A percentile compares a stretch with the other conserved stretches of the same genome.
Evolutionary conservation across 2,888 invertebrate species (phyloP).

Genomic region (Ennomos erosarius): DNA sequence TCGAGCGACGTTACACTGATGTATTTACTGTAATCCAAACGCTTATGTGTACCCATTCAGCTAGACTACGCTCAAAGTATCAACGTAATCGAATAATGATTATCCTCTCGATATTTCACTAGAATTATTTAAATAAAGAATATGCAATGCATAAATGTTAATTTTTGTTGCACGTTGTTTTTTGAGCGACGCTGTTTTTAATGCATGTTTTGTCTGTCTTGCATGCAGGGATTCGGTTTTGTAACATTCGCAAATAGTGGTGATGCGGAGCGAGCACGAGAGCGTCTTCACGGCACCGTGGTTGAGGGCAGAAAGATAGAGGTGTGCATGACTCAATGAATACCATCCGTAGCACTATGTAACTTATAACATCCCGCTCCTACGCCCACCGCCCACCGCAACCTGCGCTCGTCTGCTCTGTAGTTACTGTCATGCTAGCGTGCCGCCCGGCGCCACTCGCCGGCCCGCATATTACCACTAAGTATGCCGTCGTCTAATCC

Average conservation of each 20-base stretch:
- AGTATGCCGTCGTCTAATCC: conserved; percentile 77
- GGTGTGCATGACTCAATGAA: conserved; percentile 97
- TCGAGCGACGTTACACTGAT: conserved; percentile 74
- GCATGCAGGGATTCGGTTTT: conserved; percentile 99
- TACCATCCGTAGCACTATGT: conserved; percentile 86
- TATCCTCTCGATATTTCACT: conserved; percentile 81
- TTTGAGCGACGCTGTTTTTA: conserved; percentile 93
- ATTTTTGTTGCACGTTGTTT: conserved; percentile 91
- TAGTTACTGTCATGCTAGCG: conserved; percentile 84
- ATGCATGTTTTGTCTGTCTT: conserved; percentile 98
- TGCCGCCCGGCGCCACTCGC: conserved; percentile 50
- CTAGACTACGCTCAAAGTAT: conserved; percentile 85
- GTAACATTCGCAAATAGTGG: conserved; percentile 99
- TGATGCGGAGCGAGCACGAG: conserved; percentile 99
- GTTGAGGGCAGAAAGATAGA: conserved; percentile 99
- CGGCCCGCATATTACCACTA: conserved; percentile 72
- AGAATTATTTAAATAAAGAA: conserved; percentile 79
- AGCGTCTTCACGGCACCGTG: conserved; percentile 99
- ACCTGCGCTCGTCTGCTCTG: conserved; percentile 85
- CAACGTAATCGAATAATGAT: conserved; percentile 79
- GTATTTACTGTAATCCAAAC: conserved; percentile 78
- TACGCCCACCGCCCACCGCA: conserved; percentile 82
- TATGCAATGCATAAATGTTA: conserved; percentile 87
- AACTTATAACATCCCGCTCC: conserved; percentile 88
- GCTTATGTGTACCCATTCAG: conserved; percentile 84